phyloP scores from a whole-genome alignment of 2,797 vertebrate species.

The Prunella strophiata region DNA sequence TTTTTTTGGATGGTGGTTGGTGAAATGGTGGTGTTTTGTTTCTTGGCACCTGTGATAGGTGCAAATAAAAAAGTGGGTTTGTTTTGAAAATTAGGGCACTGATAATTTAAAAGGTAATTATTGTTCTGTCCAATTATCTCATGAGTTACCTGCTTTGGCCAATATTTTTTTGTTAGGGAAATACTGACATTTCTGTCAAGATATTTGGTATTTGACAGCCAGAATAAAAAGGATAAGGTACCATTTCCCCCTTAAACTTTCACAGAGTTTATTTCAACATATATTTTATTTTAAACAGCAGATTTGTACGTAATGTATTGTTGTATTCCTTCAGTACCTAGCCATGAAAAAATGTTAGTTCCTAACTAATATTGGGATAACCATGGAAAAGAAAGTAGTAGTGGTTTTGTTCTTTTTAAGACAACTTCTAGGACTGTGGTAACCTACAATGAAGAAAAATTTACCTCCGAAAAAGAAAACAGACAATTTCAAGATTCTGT shows the following conservation, averaged over 20 bases:
- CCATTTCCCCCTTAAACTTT: neutral
- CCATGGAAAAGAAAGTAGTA: neutral
- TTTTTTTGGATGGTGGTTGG: neutral
- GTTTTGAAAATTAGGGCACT: neutral
- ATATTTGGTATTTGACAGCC: neutral
- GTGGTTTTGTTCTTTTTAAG: rapidly evolving
- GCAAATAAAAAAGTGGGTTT: neutral
- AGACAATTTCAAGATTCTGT: neutral
- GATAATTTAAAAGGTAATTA: neutral
- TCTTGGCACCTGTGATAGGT: neutral
- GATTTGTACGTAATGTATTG: neutral
- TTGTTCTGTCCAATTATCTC: neutral
- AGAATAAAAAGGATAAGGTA: neutral
- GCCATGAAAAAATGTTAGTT: neutral
- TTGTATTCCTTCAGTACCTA: neutral
- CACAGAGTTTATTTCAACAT: neutral
- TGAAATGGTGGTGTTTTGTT: neutral
- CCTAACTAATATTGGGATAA: neutral
- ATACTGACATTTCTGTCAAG: neutral
- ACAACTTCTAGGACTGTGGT: neutral
- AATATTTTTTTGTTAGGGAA: neutral
- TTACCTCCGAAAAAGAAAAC: neutral
- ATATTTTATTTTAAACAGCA: neutral
- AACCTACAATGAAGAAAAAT: neutral
- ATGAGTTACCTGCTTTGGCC: neutral